phyloP scores from a whole-genome alignment of 2,888 invertebrate genomes.

The Plebejus anna region DNA sequence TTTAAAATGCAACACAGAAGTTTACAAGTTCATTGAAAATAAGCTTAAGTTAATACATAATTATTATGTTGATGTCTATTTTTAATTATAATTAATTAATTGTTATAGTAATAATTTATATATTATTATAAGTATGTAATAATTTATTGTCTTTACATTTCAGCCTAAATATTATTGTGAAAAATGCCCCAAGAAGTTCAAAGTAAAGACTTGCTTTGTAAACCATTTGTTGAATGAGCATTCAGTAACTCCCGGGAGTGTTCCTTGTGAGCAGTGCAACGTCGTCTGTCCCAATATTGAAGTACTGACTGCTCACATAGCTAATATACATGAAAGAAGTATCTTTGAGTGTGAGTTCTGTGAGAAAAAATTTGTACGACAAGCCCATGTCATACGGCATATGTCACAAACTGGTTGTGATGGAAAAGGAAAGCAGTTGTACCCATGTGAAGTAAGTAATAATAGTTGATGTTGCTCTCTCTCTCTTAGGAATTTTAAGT shows the following conservation, averaged over 20 bases:
- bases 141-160: slow-evolving; percentile 32
- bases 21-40: too few relatives aligned
- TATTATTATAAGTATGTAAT: neutral
- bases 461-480: neutral
- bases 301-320: slow-evolving; percentile 83
- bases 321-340: slow-evolving; percentile 77
- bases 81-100: neutral
- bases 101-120: too few relatives aligned
- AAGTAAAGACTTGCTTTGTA: slow-evolving; percentile 82
- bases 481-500: too few relatives aligned
- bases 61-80: too few relatives aligned
- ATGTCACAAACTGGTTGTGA: slow-evolving; percentile 84
- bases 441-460: slow-evolving; percentile 61
- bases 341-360: slow-evolving; percentile 83
- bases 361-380: slow-evolving; percentile 85
- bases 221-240: slow-evolving; percentile 86
- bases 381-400: slow-evolving; percentile 87
- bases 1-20: too few relatives aligned
- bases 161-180: slow-evolving; percentile 57
- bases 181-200: slow-evolving; percentile 86
- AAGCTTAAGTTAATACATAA: too few relatives aligned
- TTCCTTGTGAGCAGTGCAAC: slow-evolving; percentile 83
- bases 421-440: slow-evolving; percentile 58
- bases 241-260: slow-evolving; percentile 78
- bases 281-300: slow-evolving; percentile 82